Percentiles rank a stretch among this genome's conserved stretches.
phyloP scores from a whole-genome alignment of 1,140 invertebrate species.

The Neotoxoptera formosana region DNA sequence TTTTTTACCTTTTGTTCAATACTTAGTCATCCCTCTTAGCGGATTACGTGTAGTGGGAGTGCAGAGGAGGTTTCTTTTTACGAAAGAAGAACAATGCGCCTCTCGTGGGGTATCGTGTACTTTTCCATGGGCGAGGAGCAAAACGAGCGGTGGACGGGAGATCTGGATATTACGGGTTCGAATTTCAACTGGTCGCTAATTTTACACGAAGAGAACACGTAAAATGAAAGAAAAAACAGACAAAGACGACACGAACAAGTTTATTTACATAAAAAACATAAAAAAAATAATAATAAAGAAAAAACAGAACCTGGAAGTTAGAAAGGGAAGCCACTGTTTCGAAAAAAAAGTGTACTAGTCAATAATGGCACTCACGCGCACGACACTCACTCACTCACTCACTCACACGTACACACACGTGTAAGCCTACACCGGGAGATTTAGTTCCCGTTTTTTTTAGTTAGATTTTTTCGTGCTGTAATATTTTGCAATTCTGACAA shows the following conservation, averaged over 20 bases:
- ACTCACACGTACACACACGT: not conserved
- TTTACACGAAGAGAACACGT: conserved; percentile 46
- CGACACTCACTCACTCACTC: not conserved
- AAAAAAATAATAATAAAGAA: conserved; percentile 29
- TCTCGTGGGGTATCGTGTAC: conserved; percentile 48
- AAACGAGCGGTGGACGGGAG: conserved; percentile 37
- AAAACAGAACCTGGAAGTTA: conserved; percentile 51
- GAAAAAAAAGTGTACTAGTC: conserved; percentile 35
- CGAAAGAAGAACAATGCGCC: conserved; percentile 52
- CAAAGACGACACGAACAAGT: conserved; percentile 57
- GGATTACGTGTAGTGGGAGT: not conserved
- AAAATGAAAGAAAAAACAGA: conserved; percentile 51
- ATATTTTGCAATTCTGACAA: conserved; percentile 49
- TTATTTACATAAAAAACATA: conserved; percentile 57
- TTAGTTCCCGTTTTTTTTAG: conserved; percentile 39
- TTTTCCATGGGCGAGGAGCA: conserved; percentile 9
- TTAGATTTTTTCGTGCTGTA: conserved; percentile 18
- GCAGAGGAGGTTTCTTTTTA: not conserved
- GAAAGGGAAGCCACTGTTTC: conserved; percentile 53
- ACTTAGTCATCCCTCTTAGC: conserved; percentile 19
- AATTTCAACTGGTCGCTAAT: conserved; percentile 58
- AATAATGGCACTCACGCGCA: not conserved
- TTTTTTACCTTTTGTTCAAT: conserved; percentile 6
- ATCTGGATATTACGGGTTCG: conserved; percentile 53
- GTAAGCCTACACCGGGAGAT: conserved; percentile 42